Base-by-base conservation (phyloP, 2,113 vertebrate genomes). In the Todiramphus saurophagus region DNA sequence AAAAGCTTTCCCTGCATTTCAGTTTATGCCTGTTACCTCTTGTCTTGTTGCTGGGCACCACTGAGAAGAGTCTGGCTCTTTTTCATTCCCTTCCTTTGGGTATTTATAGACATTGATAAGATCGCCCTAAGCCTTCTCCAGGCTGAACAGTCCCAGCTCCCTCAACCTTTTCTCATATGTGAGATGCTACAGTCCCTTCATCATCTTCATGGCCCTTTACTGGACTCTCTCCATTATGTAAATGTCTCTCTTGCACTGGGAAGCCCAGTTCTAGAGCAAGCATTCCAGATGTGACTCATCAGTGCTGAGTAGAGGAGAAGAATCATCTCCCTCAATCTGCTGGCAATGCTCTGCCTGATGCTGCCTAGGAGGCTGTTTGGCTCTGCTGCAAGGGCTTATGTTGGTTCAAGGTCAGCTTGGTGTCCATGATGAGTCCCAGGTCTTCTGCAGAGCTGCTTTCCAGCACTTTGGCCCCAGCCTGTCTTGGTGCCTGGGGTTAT, bases 281-380 rank as follows among this genome's bases (percentile, higher is more conserved):
- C 19, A 72, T 4, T 51, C 28, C 18, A 73, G 43, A 16, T 53
- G 44, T 53, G 35, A 31, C 25, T 66, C 16, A 31, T 5, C 50
- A 58, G 59, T 8, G 10, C 37, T 46, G 67, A 67, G 46, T 30
- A 74, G 37, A 53, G 19, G 19, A 17, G 19, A 41, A 74, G 53
- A 37, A 53, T 41, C 8, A 16, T 27, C 15, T 28, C 50, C 27
- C 5, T 78, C 0, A 0, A n/a, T 2, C 21, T 37, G 31, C 43
- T 72, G 43, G 9, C 50, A 70, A 23, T 31, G 30, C n/a, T 69
- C 48, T 90, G 50, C 18, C 43, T 91, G 53, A 67, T 60, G 60
- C 20, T 74, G 59, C 8, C 24, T 23, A 17, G 44, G 27, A 91
- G 15, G 58, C 16, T 48, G 37, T 35, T 56, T 8, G 17, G 13